A percentile compares a stretch with the other conserved stretches of the same genome.
phyloP scores from a whole-genome alignment of 2,797 vertebrate species.

The Anguilla megastoma region DNA sequence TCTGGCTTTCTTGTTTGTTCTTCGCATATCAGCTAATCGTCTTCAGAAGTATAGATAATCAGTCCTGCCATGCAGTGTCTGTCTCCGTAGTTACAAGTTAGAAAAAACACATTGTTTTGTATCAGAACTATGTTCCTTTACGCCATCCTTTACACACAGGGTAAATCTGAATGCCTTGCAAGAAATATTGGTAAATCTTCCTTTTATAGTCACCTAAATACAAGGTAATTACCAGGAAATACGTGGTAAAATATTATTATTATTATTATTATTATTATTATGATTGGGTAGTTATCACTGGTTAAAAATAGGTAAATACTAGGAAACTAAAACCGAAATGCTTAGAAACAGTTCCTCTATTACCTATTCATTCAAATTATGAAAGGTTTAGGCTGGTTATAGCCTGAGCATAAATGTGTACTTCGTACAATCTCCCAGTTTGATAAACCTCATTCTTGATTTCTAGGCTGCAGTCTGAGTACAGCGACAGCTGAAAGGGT shows the following conservation, averaged over 20 bases:
- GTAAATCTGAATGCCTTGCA: not conserved
- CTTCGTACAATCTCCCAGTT: no score
- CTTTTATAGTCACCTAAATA: not conserved
- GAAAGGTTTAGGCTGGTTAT: no score
- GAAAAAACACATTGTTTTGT: conserved; percentile 26
- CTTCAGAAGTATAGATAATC: conserved; percentile 42
- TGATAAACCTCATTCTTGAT: not conserved
- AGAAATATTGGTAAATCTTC: not conserved
- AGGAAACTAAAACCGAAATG: no score
- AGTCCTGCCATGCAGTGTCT: conserved; percentile 31
- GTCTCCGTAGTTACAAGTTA: conserved; percentile 35
- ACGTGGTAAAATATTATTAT: not conserved
- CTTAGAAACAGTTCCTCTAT: no score
- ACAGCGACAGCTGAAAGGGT: not conserved
- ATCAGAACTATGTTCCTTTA: conserved; percentile 21
- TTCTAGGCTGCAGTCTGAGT: not conserved
- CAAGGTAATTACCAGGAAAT: not conserved
- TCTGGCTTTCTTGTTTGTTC: conserved; percentile 59
- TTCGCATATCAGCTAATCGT: conserved; percentile 49
- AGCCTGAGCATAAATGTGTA: no score
- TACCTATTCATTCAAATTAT: no score
- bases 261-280: no score
- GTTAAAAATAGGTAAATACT: no score
- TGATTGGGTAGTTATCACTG: no score
- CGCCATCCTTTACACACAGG: conserved; percentile 6